A percentile compares a stretch with the other conserved stretches of the same genome.
phyloP scores from a whole-genome alignment of 2,797 vertebrate genomes.

The Molothrus aeneus region DNA sequence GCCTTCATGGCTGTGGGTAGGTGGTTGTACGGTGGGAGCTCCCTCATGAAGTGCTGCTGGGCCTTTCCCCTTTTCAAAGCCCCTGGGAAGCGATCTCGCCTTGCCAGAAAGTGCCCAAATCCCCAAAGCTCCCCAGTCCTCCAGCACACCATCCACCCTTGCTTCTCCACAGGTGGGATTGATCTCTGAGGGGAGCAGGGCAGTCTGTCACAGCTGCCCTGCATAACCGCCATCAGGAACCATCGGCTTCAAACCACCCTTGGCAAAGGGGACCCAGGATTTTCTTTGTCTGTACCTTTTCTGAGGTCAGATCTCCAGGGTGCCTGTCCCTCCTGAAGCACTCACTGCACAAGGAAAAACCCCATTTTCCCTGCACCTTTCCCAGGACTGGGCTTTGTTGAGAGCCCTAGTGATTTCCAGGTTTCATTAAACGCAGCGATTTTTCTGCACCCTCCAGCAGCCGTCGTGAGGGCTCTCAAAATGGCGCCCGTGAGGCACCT shows the following conservation, averaged over 20 bases:
- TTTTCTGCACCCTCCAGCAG: background rate
- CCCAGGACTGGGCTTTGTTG: background rate
- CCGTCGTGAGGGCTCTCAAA: background rate
- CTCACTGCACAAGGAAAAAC: background rate
- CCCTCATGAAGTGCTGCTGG: rapidly evolving
- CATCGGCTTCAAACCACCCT: background rate
- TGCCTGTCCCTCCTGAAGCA: rapidly evolving
- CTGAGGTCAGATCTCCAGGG: background rate
- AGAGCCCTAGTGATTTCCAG: background rate
- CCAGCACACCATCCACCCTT: rapidly evolving
- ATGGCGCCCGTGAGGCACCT: background rate
- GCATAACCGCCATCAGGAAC: background rate
- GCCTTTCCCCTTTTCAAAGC: background rate
- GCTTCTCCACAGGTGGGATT: background rate
- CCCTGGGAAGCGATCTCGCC: background rate
- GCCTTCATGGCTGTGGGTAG: rapidly evolving
- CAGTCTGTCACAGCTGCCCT: background rate
- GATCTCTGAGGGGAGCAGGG: background rate
- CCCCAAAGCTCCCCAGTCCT: background rate
- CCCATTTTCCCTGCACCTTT: background rate
- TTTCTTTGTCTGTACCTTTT: background rate
- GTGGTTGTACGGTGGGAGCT: rapidly evolving
- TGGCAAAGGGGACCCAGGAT: rapidly evolving
- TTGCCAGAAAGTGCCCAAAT: rapidly evolving
- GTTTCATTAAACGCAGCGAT: rapidly evolving